Conservation (phyloP, 2,888 invertebrate species). For the Pyrrhia umbra region DNA sequence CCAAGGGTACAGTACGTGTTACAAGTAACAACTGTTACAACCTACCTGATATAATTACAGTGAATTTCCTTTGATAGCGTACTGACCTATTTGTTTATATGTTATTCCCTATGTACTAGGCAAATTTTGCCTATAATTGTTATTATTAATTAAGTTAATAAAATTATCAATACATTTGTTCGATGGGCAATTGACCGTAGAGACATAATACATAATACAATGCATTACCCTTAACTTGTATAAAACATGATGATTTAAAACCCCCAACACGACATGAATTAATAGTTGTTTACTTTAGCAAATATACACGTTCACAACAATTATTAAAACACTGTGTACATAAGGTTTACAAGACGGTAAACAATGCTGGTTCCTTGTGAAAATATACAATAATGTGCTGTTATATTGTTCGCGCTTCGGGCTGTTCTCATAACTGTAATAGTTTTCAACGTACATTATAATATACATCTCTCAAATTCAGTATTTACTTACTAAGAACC, state of each 20-base stretch:
- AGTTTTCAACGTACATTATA: not conserved
- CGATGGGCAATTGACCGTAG: too few relatives aligned
- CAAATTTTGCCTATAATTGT: too few relatives aligned
- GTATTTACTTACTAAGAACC: too few relatives aligned
- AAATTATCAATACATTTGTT: too few relatives aligned
- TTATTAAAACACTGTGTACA: conserved; percentile 13
- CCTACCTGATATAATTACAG: conserved; percentile 2
- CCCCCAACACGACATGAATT: too few relatives aligned
- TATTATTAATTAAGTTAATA: too few relatives aligned
- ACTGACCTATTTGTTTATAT: conserved; percentile 20
- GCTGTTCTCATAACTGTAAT: conserved; percentile 9
- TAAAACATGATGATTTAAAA: too few relatives aligned
- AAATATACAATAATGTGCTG: not conserved
- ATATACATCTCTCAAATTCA: too few relatives aligned
- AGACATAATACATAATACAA: too few relatives aligned
- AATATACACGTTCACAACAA: conserved; percentile 10
- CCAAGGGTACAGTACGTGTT: conserved; percentile 45
- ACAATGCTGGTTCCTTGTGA: not conserved
- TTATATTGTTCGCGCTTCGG: conserved; percentile 8
- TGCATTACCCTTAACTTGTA: too few relatives aligned
- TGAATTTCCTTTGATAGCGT: conserved; percentile 18
- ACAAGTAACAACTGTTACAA: conserved; percentile 17
- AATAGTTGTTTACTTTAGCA: not conserved
- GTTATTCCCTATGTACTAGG: not conserved
- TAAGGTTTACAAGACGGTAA: not conserved